phyloP scores from a whole-genome alignment of 2,113 vertebrate genomes.

The Chamaea fasciata region DNA sequence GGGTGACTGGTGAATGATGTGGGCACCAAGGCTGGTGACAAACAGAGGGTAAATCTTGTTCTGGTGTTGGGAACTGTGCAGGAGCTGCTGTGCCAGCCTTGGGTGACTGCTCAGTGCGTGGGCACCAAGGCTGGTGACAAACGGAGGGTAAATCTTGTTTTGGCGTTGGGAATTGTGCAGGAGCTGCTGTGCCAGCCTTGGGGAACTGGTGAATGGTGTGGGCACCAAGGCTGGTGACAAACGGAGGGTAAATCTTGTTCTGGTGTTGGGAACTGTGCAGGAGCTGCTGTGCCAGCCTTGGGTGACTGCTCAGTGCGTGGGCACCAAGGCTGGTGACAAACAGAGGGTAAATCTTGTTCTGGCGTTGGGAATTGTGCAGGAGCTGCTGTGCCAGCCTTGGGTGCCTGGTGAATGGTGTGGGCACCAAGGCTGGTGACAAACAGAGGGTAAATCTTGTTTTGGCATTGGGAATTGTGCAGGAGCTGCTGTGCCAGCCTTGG shows the following conservation, averaged over 20 bases:
- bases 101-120: not conserved
- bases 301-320: too few relatives aligned
- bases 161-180: accelerated
- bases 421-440: not conserved
- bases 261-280: not conserved
- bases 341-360: accelerated
- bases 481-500: not conserved
- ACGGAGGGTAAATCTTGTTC: too few relatives aligned
- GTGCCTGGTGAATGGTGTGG: not conserved
- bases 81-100: not conserved
- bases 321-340: too few relatives aligned
- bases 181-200: not conserved
- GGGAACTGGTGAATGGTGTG: too few relatives aligned
- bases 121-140: not conserved
- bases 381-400: not conserved
- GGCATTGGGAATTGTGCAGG: accelerated
- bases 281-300: not conserved
- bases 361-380: not conserved
- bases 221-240: not conserved
- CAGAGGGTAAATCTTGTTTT: too few relatives aligned
- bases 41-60: accelerated
- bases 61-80: not conserved
- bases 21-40: not conserved
- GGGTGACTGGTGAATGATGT: not conserved
- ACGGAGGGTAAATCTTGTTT: too few relatives aligned